Base-by-base conservation (phyloP, 2,113 vertebrate species). In the Trogon surrucura region DNA sequence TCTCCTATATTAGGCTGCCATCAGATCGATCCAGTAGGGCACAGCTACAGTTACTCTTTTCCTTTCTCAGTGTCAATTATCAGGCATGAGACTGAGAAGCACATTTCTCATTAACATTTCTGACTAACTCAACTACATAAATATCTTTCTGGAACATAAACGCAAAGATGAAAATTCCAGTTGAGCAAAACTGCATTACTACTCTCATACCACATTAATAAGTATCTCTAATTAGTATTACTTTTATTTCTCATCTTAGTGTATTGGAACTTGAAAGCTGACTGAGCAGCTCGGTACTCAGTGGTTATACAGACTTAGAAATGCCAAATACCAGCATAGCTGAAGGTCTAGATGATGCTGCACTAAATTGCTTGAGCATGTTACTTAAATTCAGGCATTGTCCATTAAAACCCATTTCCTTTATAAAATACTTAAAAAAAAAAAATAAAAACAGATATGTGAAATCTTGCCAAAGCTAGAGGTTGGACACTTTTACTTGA, bases 341-440 rank as follows among this genome's bases (percentile, higher is more conserved):
- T 86, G 34, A 65, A 88, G 7, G 16, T 83, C 48, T 17, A 16
- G 13, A 18, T 16, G 29, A 30, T 5, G 7, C 21, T n/a, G 38
- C 2, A 4, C 27, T 48, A 16, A 53, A 78, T 17, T 71, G 21
- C 14, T 60, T 66, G 48, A 32, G 13, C 27, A n/a, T 0, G 0
- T 36, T 50, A 25, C 41, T 58, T 25, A n/a, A 44, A 6, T 48
- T 60, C 18, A 26, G 13, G 11, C 58, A n/a, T 22, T 57, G 8
- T 32, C n/a, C 38, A 48, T 19, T 44, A 60, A 87, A 87, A 79
- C 45, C 32, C 45, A 27, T 20, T 34, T 21, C 27, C 69, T 51
- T 57, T 64, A 71, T 16, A 18, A 83, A 88, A 60, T 6, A 45
- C 13, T 73, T 0, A 51, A 72, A 85, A 72, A 4, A 72, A 4